phyloP scores from a whole-genome alignment of 2,888 invertebrate species.

The Gortyna flavago region DNA sequence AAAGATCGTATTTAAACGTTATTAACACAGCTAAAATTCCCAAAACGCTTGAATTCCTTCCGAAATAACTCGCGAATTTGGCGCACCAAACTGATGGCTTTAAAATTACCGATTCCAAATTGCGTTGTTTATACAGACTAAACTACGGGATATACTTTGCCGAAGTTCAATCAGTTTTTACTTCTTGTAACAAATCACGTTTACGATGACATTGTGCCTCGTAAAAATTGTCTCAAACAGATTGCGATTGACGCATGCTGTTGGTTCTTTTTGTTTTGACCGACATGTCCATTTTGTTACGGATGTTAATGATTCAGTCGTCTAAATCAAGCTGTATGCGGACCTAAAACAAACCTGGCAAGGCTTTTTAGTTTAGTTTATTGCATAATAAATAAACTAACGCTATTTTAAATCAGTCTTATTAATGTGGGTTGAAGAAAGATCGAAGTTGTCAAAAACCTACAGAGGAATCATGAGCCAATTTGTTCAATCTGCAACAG shows the following conservation, averaged over 20 bases:
- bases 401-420: background rate
- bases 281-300: background rate
- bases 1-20: background rate
- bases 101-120: conserved; percentile 6
- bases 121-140: conserved; percentile 7
- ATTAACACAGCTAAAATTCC: background rate
- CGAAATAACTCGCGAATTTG: conserved; percentile 1
- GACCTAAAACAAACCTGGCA: background rate
- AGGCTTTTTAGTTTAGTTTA: background rate
- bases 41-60: background rate
- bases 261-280: conserved; percentile 55
- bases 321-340: background rate
- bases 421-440: background rate
- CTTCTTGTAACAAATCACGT: conserved; percentile 50
- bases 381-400: background rate
- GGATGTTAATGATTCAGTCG: background rate
- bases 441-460: background rate
- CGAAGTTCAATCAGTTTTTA: conserved; percentile 40
- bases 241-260: conserved; percentile 56
- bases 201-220: conserved; percentile 45
- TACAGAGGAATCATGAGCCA: background rate
- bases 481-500: background rate
- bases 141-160: background rate
- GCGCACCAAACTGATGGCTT: background rate
- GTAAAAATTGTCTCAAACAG: conserved; percentile 50